phyloP scores from a whole-genome alignment of 2,113 vertebrate genomes.

The Dicentrarchus labrax region DNA sequence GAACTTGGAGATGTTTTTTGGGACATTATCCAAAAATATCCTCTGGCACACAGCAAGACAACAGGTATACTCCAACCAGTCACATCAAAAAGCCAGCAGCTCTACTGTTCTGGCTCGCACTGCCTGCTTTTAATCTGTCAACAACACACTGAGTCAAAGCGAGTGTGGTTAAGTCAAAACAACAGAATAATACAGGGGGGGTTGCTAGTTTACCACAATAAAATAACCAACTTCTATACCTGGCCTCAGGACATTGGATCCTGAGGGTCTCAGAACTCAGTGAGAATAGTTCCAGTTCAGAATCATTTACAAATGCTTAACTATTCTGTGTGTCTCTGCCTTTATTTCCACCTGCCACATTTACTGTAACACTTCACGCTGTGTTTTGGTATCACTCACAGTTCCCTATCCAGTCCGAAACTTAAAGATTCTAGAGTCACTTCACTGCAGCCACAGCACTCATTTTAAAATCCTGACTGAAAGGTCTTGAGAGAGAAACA shows the following conservation, averaged over 20 bases:
- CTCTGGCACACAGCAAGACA: constrained; percentile 14
- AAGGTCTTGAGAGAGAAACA: neutral
- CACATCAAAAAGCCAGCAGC: constrained; percentile 58
- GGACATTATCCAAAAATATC: constrained; percentile 57
- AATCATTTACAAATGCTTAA: neutral
- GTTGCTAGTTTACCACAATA: neutral
- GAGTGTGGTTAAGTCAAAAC: constrained; percentile 5
- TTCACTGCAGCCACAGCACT: neutral
- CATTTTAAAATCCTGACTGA: neutral
- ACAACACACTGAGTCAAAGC: neutral
- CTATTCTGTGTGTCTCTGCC: neutral
- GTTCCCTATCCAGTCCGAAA: neutral
- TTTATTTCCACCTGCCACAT: no score
- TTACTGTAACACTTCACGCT: neutral
- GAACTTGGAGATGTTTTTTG: neutral
- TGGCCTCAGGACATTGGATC: neutral
- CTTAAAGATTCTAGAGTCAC: neutral
- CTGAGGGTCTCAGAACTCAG: neutral
- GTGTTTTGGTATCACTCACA: no score
- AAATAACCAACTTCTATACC: neutral
- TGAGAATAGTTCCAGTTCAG: neutral
- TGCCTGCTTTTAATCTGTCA: constrained; percentile 16
- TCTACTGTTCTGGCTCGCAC: neutral
- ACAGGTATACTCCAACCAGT: constrained; percentile 47
- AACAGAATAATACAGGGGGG: neutral